Base-by-base conservation (phyloP, 2,888 invertebrate genomes). In the Harpagoxenus sublaevis region DNA sequence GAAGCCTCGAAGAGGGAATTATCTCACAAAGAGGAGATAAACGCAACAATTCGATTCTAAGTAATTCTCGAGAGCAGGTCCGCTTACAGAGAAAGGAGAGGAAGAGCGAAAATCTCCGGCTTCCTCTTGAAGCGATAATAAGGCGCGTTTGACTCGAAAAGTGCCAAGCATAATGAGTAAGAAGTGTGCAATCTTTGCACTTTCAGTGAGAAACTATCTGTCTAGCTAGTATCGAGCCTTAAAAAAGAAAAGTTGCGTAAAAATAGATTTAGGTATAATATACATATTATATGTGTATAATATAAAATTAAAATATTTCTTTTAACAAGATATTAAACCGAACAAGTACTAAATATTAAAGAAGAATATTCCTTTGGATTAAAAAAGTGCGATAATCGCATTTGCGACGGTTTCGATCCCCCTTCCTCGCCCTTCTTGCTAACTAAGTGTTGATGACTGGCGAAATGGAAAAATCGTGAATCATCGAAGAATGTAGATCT, bases 11-110 rank as follows among this genome's bases (percentile, higher is more conserved):
- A 77, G 70, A 48, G 70, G 28, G 53, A 66, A 77, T 77, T 77
- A 77, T 18, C 53, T 70, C 39, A 57, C 70, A 78, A 78, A 78
- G 77, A 55, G 12, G 28, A 55, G 28, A 78, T 74, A 74, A 78
- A 78, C n/a, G 53, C 53, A 78, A 42, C 53, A 68, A 78, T 78
- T 68, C 68, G 71, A 78, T 70, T 78, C 77, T 31, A 68, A 70
- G 77, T 78, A 78, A 78, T 78, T 70, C 42, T 55, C 53, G 53
- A 68, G 71, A 78, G 55, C 70, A 55, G 28, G 42, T 78, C 12
- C 71, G 53, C 53, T 77, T 77, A 28, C 6, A 42, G 28, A 78
- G 70, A 42, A 55, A 77, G 28, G 28, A 18, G 51, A 70, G 53
- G 48, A 39, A 75, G 23, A 51, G 31, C 42, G 42, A 70, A 77